These are phyloP conservation scores for Coptodon rendalli DNA, from an alignment of 2,113 vertebrate species.

Conservation along the genomic window DNA sequence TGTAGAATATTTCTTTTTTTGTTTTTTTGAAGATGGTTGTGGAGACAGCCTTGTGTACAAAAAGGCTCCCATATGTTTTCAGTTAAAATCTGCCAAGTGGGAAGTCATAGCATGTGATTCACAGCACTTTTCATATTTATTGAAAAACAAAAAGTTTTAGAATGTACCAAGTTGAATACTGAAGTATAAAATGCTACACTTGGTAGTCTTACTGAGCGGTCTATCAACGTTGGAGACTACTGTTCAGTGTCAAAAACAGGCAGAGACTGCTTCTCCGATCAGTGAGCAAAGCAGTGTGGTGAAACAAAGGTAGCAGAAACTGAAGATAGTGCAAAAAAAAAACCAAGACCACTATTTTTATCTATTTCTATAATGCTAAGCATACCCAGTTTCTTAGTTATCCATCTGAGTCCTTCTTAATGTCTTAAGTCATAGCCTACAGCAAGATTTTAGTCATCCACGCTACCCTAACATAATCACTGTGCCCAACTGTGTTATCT, in stretches of 20 bases:
- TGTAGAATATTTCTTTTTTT: neutral
- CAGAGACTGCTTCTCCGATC: neutral
- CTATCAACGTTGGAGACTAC: neutral
- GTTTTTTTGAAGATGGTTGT: neutral
- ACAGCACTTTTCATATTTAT: neutral
- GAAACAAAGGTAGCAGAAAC: neutral
- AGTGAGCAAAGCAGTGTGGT: neutral
- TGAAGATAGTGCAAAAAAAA: neutral
- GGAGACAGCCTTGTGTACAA: neutral
- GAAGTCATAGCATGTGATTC: neutral
- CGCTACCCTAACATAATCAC: neutral
- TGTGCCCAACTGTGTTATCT: neutral
- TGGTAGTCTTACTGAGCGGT: neutral
- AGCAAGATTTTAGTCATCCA: neutral
- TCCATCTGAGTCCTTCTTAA: neutral
- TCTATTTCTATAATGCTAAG: neutral
- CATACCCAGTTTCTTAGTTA: neutral
- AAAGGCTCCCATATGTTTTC: neutral
- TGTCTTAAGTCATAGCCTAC: neutral
- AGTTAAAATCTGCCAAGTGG: neutral
- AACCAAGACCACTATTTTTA: neutral
- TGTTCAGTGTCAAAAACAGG: neutral
- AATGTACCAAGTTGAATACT: neutral
- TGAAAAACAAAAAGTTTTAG: neutral
- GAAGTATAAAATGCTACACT: neutral